These are phyloP conservation scores for Mobula hypostoma DNA, from an alignment of 2,113 vertebrate species.

Conservation along the genomic window DNA sequence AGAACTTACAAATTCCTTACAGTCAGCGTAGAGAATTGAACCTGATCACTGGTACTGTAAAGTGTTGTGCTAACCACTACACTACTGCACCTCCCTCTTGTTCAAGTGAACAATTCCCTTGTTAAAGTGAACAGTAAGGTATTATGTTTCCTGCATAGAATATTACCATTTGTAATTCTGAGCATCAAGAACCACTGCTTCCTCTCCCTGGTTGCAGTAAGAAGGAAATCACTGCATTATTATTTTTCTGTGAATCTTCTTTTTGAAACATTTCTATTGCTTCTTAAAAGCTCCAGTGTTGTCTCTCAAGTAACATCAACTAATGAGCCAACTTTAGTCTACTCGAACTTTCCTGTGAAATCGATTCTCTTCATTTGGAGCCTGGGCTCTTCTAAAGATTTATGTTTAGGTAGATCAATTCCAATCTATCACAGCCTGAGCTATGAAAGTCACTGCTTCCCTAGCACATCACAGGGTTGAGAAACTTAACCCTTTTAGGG, in stretches of 20 bases:
- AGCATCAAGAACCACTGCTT: neutral
- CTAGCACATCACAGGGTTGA: neutral
- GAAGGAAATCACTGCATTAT: no score
- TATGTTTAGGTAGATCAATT: slow-evolving; percentile 4
- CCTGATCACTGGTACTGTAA: no score
- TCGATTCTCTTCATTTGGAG: neutral
- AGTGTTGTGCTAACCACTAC: no score
- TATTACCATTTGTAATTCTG: neutral
- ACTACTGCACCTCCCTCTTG: no score
- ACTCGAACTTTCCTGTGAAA: neutral
- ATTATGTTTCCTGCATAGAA: neutral
- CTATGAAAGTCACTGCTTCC: slow-evolving; percentile 21
- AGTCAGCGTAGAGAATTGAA: no score
- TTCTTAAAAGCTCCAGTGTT: neutral
- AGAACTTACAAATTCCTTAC: no score
- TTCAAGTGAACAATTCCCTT: neutral
- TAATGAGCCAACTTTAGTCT: neutral
- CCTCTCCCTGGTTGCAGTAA: neutral
- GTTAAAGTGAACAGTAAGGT: neutral
- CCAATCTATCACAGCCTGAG: slow-evolving; percentile 16
- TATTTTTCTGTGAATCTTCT: neutral
- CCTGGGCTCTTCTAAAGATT: neutral
- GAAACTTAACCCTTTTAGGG: neutral
- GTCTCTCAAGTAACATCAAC: neutral
- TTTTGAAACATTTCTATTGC: neutral